Base-by-base conservation (phyloP, 23 tunicate genomes). In the Phallusia fumigata region DNA sequence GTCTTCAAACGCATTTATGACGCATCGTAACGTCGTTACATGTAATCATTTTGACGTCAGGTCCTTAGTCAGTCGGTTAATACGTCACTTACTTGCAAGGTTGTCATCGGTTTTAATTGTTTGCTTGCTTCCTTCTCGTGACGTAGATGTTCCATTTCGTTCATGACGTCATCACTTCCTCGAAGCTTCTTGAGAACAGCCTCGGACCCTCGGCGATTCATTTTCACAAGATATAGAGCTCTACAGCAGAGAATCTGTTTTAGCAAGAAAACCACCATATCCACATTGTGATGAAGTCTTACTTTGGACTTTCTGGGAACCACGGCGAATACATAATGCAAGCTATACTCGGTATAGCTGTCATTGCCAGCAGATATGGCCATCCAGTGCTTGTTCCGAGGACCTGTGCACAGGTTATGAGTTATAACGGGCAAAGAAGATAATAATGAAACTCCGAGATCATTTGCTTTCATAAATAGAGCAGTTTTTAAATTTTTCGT, bases 301-400 rank as follows among this genome's bases (percentile, higher is more conserved):
- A 89, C 93, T 87, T 89, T 34, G 88, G 93, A 84, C 85, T 89
- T 74, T 84, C 58, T 2, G 88, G 84, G 30, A 89, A 73, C 84
- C 77, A 79, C 0, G 40, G 53, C 6, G 74, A 35, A 30, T 75
- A 84, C 18, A 84, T 31, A 11, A 89, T 47, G 74, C 53, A 84
- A 8, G 84, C 52, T 0, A 89, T 2, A 28, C 80, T 77, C 11
- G 93, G 93, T 34, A 89, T 8, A 53, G 76, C 85, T 10, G 77
- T 84, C 19, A 89, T 47, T 0, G 88, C 93, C 45, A 89, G 58
- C 6, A 84, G 85, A 35, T 77, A 76, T 2, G 93, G 88, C 93
- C 93, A 89, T 0, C 74, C 74, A 31, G 76, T 13, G 15, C 22
- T 16, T 1, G 84, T 80, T 31, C 90, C 90, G 1, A 86, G 53